Evolutionary conservation across 2,113 vertebrate species (phyloP).

Genomic region (Tetrao urogallus): DNA sequence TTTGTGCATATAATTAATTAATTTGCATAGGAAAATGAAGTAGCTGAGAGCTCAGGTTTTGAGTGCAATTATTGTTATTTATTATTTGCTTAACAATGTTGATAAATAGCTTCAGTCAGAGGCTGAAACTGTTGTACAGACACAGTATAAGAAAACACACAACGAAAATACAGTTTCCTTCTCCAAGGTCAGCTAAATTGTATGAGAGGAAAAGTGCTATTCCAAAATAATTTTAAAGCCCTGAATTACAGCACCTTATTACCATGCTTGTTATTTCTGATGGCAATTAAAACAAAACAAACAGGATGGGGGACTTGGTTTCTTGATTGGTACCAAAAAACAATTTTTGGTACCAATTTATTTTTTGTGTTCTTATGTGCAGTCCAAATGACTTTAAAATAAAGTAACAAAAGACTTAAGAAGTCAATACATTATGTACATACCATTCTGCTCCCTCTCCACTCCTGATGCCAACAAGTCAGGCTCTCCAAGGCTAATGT

Average conservation of each 20-base stretch:
- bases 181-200: neutral
- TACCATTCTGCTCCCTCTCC: slow-evolving; percentile 86
- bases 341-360: neutral
- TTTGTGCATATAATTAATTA: neutral
- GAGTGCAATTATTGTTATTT: slow-evolving; percentile 29
- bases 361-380: accelerated
- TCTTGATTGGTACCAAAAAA: neutral
- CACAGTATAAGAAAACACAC: neutral
- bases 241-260: neutral
- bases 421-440: slow-evolving; percentile 45
- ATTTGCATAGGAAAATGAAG: neutral
- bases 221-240: neutral
- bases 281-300: neutral
- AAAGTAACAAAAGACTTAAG: neutral
- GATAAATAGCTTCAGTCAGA: neutral
- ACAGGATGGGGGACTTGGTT: neutral
- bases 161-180: neutral
- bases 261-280: neutral
- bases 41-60: neutral
- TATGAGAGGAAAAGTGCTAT: neutral
- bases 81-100: neutral
- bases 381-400: neutral
- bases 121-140: neutral
- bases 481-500: slow-evolving; percentile 85
- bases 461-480: slow-evolving; percentile 84